Evolutionary conservation across 1,140 invertebrate genomes (phyloP).

Genomic region (Drosophila saltans): DNA sequence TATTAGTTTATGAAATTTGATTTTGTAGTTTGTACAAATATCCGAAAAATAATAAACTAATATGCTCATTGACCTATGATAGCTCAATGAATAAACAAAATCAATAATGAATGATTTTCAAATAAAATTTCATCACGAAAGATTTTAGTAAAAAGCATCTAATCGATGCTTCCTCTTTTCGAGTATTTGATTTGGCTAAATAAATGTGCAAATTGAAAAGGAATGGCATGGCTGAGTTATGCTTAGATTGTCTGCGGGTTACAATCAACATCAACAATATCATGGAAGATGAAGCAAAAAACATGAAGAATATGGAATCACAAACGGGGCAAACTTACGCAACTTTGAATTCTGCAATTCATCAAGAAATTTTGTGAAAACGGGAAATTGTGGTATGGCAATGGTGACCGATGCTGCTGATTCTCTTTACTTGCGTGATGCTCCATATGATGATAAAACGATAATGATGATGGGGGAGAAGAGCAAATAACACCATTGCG

Average conservation of each 20-base stretch:
- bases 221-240: background rate
- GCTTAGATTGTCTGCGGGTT: background rate
- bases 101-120: too few species aligned
- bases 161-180: too few species aligned
- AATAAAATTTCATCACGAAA: too few species aligned
- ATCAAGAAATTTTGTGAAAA: background rate
- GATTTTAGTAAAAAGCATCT: too few species aligned
- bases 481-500: background rate
- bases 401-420: background rate
- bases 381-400: background rate
- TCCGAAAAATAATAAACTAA: too few species aligned
- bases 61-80: too few species aligned
- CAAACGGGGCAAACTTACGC: conserved; percentile 3
- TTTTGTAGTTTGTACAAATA: too few species aligned
- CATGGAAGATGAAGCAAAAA: background rate
- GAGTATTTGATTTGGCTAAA: background rate
- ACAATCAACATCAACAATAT: background rate
- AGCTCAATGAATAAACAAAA: too few species aligned
- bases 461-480: background rate
- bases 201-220: background rate
- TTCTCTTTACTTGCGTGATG: background rate
- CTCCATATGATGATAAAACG: background rate
- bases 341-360: conserved; percentile 10
- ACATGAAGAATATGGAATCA: background rate
- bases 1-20: too few species aligned